Base-by-base conservation (phyloP, 2,113 vertebrate species). In the Ardeotis arabs region DNA sequence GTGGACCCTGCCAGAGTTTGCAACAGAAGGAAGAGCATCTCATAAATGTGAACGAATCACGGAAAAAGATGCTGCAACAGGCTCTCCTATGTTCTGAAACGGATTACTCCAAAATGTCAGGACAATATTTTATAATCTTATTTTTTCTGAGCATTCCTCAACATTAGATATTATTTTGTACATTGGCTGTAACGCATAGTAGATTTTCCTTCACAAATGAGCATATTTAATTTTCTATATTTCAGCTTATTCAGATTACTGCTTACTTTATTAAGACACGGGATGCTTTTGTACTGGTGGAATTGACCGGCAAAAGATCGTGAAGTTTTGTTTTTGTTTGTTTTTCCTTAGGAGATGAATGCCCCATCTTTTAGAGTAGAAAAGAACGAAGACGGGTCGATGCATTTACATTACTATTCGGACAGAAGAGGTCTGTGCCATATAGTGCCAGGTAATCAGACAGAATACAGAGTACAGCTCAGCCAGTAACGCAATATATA, bases 341-440 rank as follows among this genome's bases (percentile, higher is more conserved):
- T 70, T 90, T 93, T 68, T 75, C 85, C 87, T 82, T 89, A 98
- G 98, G 98, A 98, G 87, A 98, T 98, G 98, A 98, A 98, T 12
- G 98, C 98, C 14, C 98, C 98, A 29, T 98, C 98, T 58, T 98
- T 98, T 77, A 97, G 98, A 80, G 97, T 98, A 89, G 98, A 98
- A 92, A 98, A 98, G 92, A 98, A 97, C 74, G 96, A 97, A 84
- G 97, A 98, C 11, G 97, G 98, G 25, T 97, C 97, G 29, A 98
- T 98, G 98, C 92, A 97, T 88, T 96, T 98, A 49, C 98, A 98
- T 91, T 98, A 98, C 92, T 98, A 98, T 83, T 98, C 98, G 72
- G 98, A 98, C 55, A 97, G 98, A 95, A 97, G 94, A 96, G 98
- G 98, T 49, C 96, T 98, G 63, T 98, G 96, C 92, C 98, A 98